Evolutionary conservation across 1,140 invertebrate species (phyloP).

Genomic region (Pseudoatta argentina): DNA sequence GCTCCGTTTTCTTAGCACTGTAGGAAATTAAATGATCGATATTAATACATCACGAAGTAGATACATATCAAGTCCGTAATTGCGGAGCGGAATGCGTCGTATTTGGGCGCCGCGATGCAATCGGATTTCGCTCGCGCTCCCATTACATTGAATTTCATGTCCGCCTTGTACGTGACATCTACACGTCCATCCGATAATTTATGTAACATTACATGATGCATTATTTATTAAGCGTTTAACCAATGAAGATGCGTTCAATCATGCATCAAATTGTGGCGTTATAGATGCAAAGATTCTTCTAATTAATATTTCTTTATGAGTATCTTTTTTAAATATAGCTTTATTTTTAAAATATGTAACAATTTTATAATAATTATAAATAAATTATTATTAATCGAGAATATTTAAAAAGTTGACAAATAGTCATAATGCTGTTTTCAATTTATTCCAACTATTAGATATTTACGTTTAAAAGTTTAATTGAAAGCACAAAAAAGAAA

Average conservation of each 20-base stretch:
- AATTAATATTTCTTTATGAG: neutral
- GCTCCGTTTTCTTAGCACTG: neutral
- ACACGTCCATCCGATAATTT: conserved; percentile 53
- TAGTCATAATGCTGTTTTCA: neutral
- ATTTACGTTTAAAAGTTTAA: conserved; percentile 4
- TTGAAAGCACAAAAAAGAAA: neutral
- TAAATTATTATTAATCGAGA: neutral
- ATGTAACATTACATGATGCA: conserved; percentile 53
- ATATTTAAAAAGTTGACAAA: neutral
- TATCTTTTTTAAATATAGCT: neutral
- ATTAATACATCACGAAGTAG: conserved; percentile 51
- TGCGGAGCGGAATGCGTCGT: conserved; percentile 28
- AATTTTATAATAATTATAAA: neutral
- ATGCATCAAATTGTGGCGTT: neutral
- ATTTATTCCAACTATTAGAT: neutral
- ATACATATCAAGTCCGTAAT: conserved; percentile 56
- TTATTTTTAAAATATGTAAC: too few relatives aligned
- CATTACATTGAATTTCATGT: conserved; percentile 64
- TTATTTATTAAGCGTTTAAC: conserved; percentile 54
- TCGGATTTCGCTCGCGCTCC: conserved; percentile 45
- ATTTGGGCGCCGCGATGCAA: conserved; percentile 21
- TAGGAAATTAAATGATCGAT: conserved; percentile 43
- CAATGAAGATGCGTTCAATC: conserved; percentile 37
- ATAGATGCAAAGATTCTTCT: neutral
- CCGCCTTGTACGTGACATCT: conserved; percentile 56